A percentile compares a stretch with the other conserved stretches of the same genome.
phyloP scores from a whole-genome alignment of 2,888 invertebrate species.

The Noctuana brunneofusca region DNA sequence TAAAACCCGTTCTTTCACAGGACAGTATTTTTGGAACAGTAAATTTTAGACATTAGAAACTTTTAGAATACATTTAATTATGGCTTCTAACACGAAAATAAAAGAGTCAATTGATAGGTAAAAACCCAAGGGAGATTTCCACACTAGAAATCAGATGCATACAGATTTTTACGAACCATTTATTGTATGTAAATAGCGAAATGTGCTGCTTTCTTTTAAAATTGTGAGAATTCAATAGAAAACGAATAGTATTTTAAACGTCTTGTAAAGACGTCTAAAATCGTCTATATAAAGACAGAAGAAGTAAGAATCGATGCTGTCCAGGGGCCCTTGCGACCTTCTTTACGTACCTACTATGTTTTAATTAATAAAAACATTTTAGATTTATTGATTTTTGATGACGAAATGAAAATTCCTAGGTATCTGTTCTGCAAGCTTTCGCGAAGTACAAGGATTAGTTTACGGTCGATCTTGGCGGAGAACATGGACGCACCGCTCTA shows the following conservation, averaged over 20 bases:
- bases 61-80: background rate
- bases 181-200: too few relatives aligned
- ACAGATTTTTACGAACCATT: background rate
- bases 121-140: background rate
- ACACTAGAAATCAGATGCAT: background rate
- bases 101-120: background rate
- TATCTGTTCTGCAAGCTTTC: constrained; percentile 86
- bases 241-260: too few relatives aligned
- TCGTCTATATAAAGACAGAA: too few relatives aligned
- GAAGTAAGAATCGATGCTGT: too few relatives aligned
- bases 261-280: too few relatives aligned
- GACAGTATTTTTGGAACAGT: background rate
- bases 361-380: background rate
- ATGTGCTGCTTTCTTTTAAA: too few relatives aligned
- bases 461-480: constrained; percentile 89
- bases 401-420: constrained; percentile 73
- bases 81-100: background rate
- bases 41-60: background rate
- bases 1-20: background rate
- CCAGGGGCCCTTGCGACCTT: too few relatives aligned
- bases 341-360: too few relatives aligned
- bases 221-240: too few relatives aligned
- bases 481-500: constrained; percentile 90
- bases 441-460: constrained; percentile 86
- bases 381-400: too few relatives aligned